Evolutionary conservation across 2,113 vertebrate species (phyloP).

Genomic region (Gavialis gangeticus): DNA sequence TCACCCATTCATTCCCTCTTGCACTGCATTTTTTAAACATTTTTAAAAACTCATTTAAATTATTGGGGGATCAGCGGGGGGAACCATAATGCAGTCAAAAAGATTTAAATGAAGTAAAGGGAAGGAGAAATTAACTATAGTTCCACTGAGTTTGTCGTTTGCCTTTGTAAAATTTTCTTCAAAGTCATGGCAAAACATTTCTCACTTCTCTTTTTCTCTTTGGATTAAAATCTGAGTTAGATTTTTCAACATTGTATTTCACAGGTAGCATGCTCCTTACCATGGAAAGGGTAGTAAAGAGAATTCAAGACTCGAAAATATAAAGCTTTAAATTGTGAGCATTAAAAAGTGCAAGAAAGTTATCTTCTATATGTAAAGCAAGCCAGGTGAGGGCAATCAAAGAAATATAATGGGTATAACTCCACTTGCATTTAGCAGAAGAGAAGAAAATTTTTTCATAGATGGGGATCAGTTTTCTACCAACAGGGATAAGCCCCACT

Average conservation of each 20-base stretch:
- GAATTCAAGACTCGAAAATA: neutral
- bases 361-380: conserved; percentile 10
- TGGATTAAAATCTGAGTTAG: neutral
- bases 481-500: conserved; percentile 26
- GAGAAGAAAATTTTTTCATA: conserved; percentile 17
- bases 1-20: no score
- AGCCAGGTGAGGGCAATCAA: neutral
- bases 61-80: neutral
- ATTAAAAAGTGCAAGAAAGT: neutral
- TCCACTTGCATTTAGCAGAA: neutral
- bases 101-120: neutral
- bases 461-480: neutral
- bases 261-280: neutral
- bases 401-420: conserved; percentile 1
- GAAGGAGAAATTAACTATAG: neutral
- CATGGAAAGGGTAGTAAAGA: neutral
- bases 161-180: neutral
- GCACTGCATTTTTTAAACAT: no score
- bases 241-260: neutral
- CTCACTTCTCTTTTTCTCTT: neutral
- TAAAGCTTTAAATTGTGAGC: neutral
- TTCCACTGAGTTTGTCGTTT: neutral
- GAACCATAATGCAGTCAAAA: neutral
- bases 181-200: neutral
- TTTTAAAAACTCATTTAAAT: neutral